Evolutionary conservation across 2,797 vertebrate genomes (phyloP).

Genomic region (Dicrostonyx torquatus): DNA sequence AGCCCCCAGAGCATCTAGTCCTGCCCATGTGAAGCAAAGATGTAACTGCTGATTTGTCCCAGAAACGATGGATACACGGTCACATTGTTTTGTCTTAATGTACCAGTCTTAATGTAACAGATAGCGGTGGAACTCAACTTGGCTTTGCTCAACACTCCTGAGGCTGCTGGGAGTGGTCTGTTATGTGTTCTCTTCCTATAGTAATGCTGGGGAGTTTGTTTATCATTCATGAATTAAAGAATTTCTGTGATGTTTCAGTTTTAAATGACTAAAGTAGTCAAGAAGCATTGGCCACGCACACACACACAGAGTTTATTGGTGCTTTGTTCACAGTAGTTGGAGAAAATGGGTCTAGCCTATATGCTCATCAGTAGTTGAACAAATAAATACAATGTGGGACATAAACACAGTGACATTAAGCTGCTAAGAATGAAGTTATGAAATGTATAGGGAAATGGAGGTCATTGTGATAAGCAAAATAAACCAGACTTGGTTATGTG

Average conservation of each 20-base stretch:
- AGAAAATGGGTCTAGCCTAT: neutral
- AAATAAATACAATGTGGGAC: neutral
- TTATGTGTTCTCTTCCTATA: neutral
- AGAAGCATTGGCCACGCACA: neutral
- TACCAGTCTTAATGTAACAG: neutral
- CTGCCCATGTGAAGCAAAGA: neutral
- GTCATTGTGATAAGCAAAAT: neutral
- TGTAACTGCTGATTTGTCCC: neutral
- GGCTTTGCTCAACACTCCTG: neutral
- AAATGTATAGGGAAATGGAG: neutral
- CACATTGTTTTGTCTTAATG: neutral
- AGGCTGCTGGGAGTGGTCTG: neutral
- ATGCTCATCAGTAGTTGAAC: neutral
- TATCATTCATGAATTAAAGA: neutral
- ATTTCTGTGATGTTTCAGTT: neutral
- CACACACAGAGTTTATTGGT: neutral
- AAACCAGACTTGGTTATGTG: neutral
- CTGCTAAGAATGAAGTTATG: neutral
- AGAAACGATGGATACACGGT: neutral
- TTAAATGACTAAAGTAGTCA: conserved; percentile 16
- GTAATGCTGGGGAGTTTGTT: neutral
- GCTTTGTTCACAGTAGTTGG: neutral
- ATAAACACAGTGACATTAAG: neutral
- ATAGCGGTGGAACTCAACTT: neutral
- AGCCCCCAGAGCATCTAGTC: neutral